Evolutionary conservation across 2,797 vertebrate genomes (phyloP), one percentile per base, ranked within the genome.

Genomic region (Neostethus bicornis): DNA sequence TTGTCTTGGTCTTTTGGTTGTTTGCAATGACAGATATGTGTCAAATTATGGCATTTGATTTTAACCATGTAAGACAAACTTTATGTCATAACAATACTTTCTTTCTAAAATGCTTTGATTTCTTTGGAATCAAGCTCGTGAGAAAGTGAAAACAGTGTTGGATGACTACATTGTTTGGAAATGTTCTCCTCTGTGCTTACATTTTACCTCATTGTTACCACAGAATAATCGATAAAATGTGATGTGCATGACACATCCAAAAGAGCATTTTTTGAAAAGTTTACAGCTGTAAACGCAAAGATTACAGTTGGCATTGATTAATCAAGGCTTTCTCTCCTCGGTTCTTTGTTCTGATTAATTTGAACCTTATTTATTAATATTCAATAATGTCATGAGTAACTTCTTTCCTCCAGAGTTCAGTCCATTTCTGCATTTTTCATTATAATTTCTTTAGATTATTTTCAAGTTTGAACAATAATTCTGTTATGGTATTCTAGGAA

Each of bases 181-280:
- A 50, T 37, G 45, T 34, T 66, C 37, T 66, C 14, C 23, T 51
- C 57, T 66, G 48, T 77, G 73, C 68, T 84, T 79, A 84, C 50
- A 75, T 75, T 78, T 80, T 69, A 77, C 67, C 61, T 85, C 72
- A 82, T 79, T 84, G 68, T 83, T 73, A 71, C 59, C 42, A 69
- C 44, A 73, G 65, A 76, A 70, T 70, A 84, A 79, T 81, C 26
- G 43, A 79, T 77, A 68, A 75, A 84, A 80, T 66, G 46, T 78
- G 70, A 84, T 60, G 61, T 39, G n/a, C 20, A 35, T 65, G 60
- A 81, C 61, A 51, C 16, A 13, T 80, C 75, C 63, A 76, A 78
- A 51, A 67, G 28, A 25, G 34, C 19, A 43, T 61, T 64, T 71
- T 28, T 53, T 68, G 44, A 61, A 37, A 61, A 3, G 8, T 71